Evolutionary conservation across 1,140 invertebrate genomes (phyloP).

Genomic region (Formica selysi): DNA sequence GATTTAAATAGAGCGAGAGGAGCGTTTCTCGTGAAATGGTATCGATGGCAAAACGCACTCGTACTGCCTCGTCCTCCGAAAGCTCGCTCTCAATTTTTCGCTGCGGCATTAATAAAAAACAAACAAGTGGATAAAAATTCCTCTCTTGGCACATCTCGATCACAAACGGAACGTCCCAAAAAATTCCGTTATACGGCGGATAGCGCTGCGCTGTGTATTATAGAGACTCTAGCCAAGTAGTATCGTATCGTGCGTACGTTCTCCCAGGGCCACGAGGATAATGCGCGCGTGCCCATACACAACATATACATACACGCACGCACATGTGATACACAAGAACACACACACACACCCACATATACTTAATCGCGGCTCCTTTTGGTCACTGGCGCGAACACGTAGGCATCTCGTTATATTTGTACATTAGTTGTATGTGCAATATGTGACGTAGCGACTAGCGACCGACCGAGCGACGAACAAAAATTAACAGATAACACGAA

Average conservation of each 20-base stretch:
- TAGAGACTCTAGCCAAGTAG: conserved; percentile 84
- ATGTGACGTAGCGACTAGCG: conserved; percentile 80
- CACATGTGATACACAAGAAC: no score
- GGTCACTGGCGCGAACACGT: conserved; percentile 75
- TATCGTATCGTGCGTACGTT: conserved; percentile 73
- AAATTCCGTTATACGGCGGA: conserved; percentile 76
- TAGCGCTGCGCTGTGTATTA: conserved; percentile 83
- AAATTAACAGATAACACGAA: conserved; percentile 48
- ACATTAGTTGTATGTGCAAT: conserved; percentile 83
- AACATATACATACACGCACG: neutral
- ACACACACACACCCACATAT: neutral
- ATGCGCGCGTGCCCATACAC: neutral
- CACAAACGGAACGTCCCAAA: conserved; percentile 57
- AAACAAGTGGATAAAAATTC: conserved; percentile 49
- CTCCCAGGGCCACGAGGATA: conserved; percentile 57
- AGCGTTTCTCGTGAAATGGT: conserved; percentile 7
- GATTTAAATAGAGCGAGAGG: neutral
- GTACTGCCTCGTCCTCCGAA: conserved; percentile 12
- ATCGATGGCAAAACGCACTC: neutral
- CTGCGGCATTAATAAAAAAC: conserved; percentile 26
- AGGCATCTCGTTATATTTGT: conserved; percentile 84
- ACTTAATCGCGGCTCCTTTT: conserved; percentile 27
- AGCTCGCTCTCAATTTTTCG: conserved; percentile 28
- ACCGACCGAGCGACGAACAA: conserved; percentile 71
- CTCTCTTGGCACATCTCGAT: conserved; percentile 28